Conservation (phyloP, 2,888 invertebrate genomes). For the Drosophila nr. perissopoda region DNA sequence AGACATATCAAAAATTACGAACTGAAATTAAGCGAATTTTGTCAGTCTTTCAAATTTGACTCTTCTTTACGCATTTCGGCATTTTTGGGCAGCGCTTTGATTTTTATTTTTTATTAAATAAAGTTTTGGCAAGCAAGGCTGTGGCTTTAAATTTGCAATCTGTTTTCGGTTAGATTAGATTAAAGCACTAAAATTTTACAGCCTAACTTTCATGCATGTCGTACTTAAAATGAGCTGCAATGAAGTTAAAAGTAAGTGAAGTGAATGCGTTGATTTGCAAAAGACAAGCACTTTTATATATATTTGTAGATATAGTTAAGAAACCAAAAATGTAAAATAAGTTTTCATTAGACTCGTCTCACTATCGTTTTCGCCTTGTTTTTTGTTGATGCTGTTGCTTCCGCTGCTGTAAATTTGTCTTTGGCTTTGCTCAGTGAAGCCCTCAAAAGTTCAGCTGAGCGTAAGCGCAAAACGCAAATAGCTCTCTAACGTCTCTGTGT, state of each 20-base stretch:
- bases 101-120: background rate
- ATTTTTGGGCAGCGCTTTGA: background rate
- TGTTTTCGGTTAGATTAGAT: background rate
- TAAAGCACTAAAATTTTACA: too few species aligned
- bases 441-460: slow-evolving; percentile 59
- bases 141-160: background rate
- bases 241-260: too few species aligned
- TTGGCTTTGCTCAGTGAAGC: slow-evolving; percentile 67
- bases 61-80: background rate
- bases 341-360: slow-evolving; percentile 51
- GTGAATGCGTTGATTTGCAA: background rate
- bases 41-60: background rate
- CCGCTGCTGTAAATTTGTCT: slow-evolving; percentile 14
- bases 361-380: slow-evolving; percentile 52
- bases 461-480: slow-evolving; percentile 73
- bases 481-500: slow-evolving; percentile 37
- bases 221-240: background rate
- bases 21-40: background rate
- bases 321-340: slow-evolving; percentile 33
- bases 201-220: background rate
- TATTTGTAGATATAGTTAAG: background rate
- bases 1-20: background rate
- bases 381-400: background rate
- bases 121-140: background rate
- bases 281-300: background rate